phyloP scores from a whole-genome alignment of 2,113 vertebrate species.

The Echinops telfairi region DNA sequence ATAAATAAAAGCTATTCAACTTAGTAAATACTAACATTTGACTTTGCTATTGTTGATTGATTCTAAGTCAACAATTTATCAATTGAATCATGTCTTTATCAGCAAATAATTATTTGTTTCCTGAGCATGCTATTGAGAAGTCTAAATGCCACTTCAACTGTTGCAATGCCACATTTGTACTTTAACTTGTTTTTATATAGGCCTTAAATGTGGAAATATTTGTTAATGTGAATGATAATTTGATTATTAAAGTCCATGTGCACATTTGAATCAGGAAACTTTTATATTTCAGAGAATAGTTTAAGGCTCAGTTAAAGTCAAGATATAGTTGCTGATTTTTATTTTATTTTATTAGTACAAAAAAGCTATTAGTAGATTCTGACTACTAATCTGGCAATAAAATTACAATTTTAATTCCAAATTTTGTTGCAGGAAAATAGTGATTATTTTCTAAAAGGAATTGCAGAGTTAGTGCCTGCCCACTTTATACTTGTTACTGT shows the following conservation, averaged over 20 bases:
- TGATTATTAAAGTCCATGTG: background rate
- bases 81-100: background rate
- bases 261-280: background rate
- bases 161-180: background rate
- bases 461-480: background rate
- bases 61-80: too few relatives aligned
- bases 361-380: background rate
- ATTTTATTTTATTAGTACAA: too few relatives aligned
- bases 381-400: background rate
- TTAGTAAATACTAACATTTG: background rate
- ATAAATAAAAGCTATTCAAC: background rate
- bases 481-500: background rate
- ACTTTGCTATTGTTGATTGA: background rate
- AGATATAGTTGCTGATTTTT: background rate
- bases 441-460: constrained; percentile 13
- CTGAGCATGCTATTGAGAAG: background rate
- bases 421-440: background rate
- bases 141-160: background rate
- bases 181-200: background rate
- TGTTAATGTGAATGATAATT: background rate
- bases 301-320: background rate
- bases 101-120: constrained; percentile 12
- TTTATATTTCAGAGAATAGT: background rate
- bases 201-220: background rate
- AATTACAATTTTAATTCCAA: background rate